Evolutionary conservation across 2,888 invertebrate species (phyloP), one percentile per base, ranked within the genome.

Genomic region (Seira musarum): DNA sequence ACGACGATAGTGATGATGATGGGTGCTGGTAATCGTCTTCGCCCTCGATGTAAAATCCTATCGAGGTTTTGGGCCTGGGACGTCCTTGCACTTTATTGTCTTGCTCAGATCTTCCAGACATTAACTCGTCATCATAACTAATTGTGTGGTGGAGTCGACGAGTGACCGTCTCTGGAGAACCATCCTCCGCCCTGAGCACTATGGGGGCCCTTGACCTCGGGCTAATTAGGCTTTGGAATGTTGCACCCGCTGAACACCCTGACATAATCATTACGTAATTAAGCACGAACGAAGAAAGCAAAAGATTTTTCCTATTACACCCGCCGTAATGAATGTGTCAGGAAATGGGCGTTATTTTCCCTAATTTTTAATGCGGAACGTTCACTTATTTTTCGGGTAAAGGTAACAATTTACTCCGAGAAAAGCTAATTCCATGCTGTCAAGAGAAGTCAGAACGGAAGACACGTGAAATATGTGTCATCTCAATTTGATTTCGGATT

Each of bases 151-250:
- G 46, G 66, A 76, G 53, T 76, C 76, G 64, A 68, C 76, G 25
- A 71, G 75, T 53, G 67, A 61, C 17, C 65, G 24, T 78, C 71
- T 68, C 79, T 19, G 72, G 65, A 8, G 83, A 77, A 13, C 81
- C 81, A 49, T 84, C 83, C 66, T 85, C 85, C 2, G 83, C 66
- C n/a, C n/a, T 5, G 40, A 85, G 80, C 13, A 83, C 84, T 13
- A 86, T 85, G 6, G 85, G 84, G 40, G 82, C 83, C 80, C 86
- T 81, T 70, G 86, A 86, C 80, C 86, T 80, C 57, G 86, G 86
- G 69, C 85, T 85, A 10, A 85, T 85, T 49, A 86, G 71, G 25
- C 71, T 84, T 63, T 86, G 83, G 68, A 78, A 85, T 13, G 82
- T 81, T 82, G 85, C 74, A 70, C 72, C 76, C 35, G 79, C 79